phyloP scores from a whole-genome alignment of 2,113 vertebrate species.

The Tachysurus vachellii region DNA sequence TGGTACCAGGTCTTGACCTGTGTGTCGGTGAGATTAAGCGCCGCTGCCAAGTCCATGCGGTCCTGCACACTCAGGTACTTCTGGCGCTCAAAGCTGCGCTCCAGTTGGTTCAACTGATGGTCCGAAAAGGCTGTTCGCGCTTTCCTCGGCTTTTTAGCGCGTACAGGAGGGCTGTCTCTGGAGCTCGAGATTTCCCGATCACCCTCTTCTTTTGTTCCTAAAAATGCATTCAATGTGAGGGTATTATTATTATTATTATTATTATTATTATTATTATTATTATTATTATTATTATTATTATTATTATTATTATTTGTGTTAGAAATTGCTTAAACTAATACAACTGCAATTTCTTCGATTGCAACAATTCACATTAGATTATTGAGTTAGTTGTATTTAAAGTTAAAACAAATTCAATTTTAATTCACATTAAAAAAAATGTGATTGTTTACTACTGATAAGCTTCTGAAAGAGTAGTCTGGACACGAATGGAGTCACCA shows the following conservation, averaged over 20 bases:
- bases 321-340: background rate
- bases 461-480: background rate
- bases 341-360: background rate
- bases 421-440: background rate
- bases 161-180: conserved; percentile 91
- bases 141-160: conserved; percentile 96
- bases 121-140: conserved; percentile 96
- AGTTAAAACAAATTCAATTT: background rate
- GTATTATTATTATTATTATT: conserved; percentile 16
- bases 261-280: background rate
- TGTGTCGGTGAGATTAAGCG: conserved; percentile 92
- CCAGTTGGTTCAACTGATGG: conserved; percentile 97
- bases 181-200: conserved; percentile 97
- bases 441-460: background rate
- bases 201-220: conserved; percentile 92
- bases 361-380: background rate
- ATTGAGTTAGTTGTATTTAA: background rate
- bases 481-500: background rate
- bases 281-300: background rate
- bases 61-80: conserved; percentile 99
- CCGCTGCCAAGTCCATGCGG: conserved; percentile 97
- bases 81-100: conserved; percentile 95
- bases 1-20: conserved; percentile 98
- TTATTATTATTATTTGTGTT: background rate
- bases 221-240: background rate